Evolutionary conservation across 1,140 invertebrate species (phyloP).

Genomic region (Drosophila tani): DNA sequence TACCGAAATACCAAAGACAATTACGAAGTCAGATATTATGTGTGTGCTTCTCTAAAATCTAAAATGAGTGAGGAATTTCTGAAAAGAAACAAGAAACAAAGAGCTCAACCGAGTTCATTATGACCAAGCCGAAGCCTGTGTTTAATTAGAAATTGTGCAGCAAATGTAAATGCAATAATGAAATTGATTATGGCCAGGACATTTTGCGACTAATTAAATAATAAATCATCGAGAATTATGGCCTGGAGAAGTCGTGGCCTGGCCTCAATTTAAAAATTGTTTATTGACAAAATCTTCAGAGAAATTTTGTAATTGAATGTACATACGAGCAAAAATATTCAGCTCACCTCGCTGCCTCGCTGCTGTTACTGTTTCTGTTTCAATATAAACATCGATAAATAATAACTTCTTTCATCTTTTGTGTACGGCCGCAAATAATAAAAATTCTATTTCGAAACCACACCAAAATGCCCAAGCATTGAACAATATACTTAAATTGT

Average conservation of each 20-base stretch:
- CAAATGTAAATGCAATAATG: neutral
- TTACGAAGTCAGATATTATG: neutral
- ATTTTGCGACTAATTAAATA: constrained; percentile 5
- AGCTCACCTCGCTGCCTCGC: neutral
- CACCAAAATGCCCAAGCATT: too few relatives aligned
- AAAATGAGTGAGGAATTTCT: neutral
- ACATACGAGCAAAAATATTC: too few relatives aligned
- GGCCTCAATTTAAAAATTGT: neutral
- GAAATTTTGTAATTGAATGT: neutral
- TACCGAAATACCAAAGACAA: constrained; percentile 18
- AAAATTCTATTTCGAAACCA: constrained; percentile 19
- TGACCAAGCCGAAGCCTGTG: too few relatives aligned
- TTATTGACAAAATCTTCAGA: neutral
- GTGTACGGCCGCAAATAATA: constrained; percentile 16
- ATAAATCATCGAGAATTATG: constrained; percentile 4
- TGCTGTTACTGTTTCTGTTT: neutral
- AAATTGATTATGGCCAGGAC: neutral
- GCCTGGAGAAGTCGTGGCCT: neutral
- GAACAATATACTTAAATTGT: constrained; percentile 1
- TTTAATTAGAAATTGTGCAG: neutral
- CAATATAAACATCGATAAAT: constrained; percentile 34
- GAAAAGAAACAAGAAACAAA: too few relatives aligned
- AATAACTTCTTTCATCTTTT: constrained; percentile 31
- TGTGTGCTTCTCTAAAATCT: neutral
- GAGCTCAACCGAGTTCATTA: neutral